Evolutionary conservation across 2,797 vertebrate genomes (phyloP).

Genomic region (Picus viridis): DNA sequence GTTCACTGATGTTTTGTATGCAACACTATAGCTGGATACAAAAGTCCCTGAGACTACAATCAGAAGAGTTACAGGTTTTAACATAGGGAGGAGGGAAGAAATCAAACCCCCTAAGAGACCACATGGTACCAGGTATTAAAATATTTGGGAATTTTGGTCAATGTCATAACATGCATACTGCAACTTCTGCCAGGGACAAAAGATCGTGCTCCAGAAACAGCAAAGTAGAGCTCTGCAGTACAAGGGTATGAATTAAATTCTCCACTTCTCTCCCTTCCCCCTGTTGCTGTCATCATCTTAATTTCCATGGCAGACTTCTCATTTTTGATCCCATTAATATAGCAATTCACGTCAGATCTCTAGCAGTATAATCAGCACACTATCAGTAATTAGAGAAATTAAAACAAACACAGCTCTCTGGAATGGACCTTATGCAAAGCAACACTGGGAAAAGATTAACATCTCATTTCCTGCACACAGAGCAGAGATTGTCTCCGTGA

Average conservation of each 20-base stretch:
- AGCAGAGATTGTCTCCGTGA: conserved; percentile 52
- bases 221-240: not conserved
- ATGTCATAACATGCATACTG: not conserved
- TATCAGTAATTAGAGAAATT: conserved; percentile 65
- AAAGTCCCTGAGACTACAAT: not conserved
- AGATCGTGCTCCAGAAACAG: not conserved
- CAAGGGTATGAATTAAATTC: not conserved
- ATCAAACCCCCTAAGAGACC: not conserved
- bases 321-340: conserved; percentile 60
- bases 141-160: not conserved
- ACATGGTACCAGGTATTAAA: not conserved
- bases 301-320: conserved; percentile 53
- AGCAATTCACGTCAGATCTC: conserved; percentile 59
- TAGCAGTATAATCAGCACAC: conserved; percentile 62
- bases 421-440: conserved; percentile 70
- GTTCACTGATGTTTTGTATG: not conserved
- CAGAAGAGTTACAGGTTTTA: not conserved
- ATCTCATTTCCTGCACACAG: conserved; percentile 60
- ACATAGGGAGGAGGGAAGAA: not conserved
- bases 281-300: not conserved
- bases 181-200: conserved; percentile 6
- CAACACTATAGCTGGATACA: not conserved
- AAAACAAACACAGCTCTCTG: conserved; percentile 64
- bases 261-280: not conserved
- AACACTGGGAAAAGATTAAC: conserved; percentile 57